phyloP scores from a whole-genome alignment of 2,113 vertebrate species.

The Chloropsis hardwickii region DNA sequence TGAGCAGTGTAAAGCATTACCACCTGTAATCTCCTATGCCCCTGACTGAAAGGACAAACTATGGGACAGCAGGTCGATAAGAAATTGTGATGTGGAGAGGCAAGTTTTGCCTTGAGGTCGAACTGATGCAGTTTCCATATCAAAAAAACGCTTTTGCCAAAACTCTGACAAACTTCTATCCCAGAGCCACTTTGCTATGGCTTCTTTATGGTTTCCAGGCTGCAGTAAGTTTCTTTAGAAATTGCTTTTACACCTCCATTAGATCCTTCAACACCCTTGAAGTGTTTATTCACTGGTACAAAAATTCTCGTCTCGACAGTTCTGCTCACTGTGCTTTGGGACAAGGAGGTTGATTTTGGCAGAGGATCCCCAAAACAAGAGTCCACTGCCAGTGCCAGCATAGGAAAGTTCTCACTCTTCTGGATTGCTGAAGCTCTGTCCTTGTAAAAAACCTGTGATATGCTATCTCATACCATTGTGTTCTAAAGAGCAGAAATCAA shows the following conservation, averaged over 20 bases:
- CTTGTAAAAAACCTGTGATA: not conserved
- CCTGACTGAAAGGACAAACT: not conserved
- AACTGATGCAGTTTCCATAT: not conserved
- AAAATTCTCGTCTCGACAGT: not conserved
- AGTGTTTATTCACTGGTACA: not conserved
- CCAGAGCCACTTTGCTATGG: not conserved
- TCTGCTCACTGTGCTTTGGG: fast-evolving
- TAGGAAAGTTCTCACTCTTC: not conserved
- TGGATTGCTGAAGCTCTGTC: not conserved
- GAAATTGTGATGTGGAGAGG: not conserved
- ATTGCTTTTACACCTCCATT: not conserved
- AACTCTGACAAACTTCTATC: not conserved
- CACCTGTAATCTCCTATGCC: not conserved
- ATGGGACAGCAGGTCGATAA: not conserved
- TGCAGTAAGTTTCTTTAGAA: not conserved
- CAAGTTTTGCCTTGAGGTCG: not conserved
- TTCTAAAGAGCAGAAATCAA: not conserved
- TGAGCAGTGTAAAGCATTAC: not conserved
- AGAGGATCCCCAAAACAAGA: not conserved
- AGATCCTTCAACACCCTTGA: not conserved
- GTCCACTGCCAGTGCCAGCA: not conserved
- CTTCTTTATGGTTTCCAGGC: not conserved
- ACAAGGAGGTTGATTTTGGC: not conserved
- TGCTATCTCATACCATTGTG: not conserved
- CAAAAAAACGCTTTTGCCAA: not conserved